phyloP scores from a whole-genome alignment of 1,140 invertebrate genomes.

The Wasmannia auropunctata region DNA sequence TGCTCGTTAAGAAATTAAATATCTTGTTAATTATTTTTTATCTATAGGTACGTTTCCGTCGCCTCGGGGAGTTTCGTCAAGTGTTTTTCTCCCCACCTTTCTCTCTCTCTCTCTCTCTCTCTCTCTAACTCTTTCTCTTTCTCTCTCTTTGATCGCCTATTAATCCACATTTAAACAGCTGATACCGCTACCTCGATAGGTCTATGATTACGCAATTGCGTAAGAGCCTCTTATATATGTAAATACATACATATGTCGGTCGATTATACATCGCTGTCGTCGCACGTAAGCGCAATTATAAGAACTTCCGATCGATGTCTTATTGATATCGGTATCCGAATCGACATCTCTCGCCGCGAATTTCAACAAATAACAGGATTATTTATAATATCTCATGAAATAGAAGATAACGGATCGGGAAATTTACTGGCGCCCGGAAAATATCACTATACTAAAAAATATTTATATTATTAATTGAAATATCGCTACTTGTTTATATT shows the following conservation, averaged over 20 bases:
- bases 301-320: background rate
- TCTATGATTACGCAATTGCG: background rate
- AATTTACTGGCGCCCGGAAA: background rate
- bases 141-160: background rate
- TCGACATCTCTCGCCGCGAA: background rate
- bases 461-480: conserved; percentile 3
- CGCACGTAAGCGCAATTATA: background rate
- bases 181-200: background rate
- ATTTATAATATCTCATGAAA: background rate
- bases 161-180: conserved; percentile 20
- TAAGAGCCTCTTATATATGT: background rate
- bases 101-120: background rate
- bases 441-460: background rate
- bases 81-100: background rate
- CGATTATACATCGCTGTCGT: background rate
- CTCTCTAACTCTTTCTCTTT: background rate
- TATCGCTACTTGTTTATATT: too few species aligned
- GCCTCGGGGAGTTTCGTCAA: background rate
- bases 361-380: background rate
- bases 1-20: background rate
- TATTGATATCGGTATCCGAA: background rate
- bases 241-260: background rate
- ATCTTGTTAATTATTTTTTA: background rate
- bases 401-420: background rate
- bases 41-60: background rate